A percentile compares a stretch with the other conserved stretches of the same genome.
These are phyloP conservation scores for Gorilla gorilla DNA, from an alignment of 2,113 vertebrate genomes.

Conservation along the genomic window DNA sequence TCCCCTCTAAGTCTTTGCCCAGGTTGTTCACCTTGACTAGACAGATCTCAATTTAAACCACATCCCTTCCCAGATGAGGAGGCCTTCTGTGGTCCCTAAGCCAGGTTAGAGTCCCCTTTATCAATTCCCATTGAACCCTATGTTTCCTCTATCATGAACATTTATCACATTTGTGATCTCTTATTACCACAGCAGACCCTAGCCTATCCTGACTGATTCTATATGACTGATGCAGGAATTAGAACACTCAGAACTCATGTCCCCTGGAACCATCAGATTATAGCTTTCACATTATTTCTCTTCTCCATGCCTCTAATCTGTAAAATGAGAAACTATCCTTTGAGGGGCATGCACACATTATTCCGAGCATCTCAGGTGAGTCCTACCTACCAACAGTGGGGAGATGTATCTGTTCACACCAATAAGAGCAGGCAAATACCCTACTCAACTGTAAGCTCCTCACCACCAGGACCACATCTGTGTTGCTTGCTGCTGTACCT, in stretches of 20 bases:
- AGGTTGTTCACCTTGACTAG: background rate
- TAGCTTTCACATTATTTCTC: background rate
- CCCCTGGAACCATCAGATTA: background rate
- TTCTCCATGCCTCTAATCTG: background rate
- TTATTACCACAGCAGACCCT: background rate
- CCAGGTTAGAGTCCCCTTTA: background rate
- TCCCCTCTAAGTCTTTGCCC: background rate
- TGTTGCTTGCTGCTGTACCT: background rate
- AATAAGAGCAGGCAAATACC: background rate
- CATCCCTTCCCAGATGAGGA: background rate
- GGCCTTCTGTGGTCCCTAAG: background rate
- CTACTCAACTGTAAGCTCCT: background rate
- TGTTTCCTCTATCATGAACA: background rate
- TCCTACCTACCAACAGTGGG: background rate
- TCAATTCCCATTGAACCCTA: background rate
- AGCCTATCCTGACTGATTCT: background rate
- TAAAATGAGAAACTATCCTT: background rate
- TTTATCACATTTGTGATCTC: background rate
- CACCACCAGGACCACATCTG: background rate
- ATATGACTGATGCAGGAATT: background rate
- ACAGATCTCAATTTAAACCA: slow-evolving; percentile 9
- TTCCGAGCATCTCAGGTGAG: background rate
- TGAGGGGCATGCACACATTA: background rate
- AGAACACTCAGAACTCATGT: background rate
- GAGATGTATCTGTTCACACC: background rate